These are phyloP conservation scores for Cephus pygmeus DNA, from an alignment of 2,888 invertebrate genomes.

Conservation along the genomic window DNA sequence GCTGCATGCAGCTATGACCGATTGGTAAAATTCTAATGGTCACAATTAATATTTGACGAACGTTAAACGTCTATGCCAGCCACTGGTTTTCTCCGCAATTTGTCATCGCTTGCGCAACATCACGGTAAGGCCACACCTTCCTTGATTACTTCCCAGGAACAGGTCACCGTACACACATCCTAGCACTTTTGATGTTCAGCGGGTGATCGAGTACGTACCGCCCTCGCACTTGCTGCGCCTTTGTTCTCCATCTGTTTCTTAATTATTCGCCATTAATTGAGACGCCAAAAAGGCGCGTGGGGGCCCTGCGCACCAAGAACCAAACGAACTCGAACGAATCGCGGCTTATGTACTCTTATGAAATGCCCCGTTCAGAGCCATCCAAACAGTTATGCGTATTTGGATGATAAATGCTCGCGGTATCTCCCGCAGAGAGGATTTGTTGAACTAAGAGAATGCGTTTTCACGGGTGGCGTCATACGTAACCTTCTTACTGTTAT, in stretches of 20 bases:
- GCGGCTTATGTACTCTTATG: neutral
- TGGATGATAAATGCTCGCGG: neutral
- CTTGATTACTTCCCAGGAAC: slow-evolving; percentile 1
- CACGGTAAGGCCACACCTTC: slow-evolving; percentile 14
- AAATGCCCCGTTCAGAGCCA: neutral
- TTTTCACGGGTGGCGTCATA: neutral
- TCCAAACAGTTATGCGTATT: neutral
- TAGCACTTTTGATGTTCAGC: neutral
- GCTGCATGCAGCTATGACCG: too few relatives aligned
- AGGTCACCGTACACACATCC: neutral
- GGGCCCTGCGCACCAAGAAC: neutral
- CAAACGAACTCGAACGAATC: neutral
- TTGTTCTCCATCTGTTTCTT: slow-evolving; percentile 8
- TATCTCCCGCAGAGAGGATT: neutral
- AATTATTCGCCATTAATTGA: slow-evolving; percentile 19
- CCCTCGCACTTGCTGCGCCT: slow-evolving; percentile 16
- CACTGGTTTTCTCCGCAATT: slow-evolving; percentile 21
- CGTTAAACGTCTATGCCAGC: slow-evolving; percentile 4
- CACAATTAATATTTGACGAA: neutral
- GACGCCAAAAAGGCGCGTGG: slow-evolving; percentile 11
- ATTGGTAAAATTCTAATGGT: neutral
- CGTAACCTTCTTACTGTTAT: neutral
- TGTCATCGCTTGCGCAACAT: slow-evolving; percentile 17
- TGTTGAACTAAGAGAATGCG: neutral
- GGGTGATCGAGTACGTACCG: slow-evolving; percentile 7